Evolutionary conservation across 2,113 vertebrate species (phyloP).

Genomic region (Emydocephalus ijimae): DNA sequence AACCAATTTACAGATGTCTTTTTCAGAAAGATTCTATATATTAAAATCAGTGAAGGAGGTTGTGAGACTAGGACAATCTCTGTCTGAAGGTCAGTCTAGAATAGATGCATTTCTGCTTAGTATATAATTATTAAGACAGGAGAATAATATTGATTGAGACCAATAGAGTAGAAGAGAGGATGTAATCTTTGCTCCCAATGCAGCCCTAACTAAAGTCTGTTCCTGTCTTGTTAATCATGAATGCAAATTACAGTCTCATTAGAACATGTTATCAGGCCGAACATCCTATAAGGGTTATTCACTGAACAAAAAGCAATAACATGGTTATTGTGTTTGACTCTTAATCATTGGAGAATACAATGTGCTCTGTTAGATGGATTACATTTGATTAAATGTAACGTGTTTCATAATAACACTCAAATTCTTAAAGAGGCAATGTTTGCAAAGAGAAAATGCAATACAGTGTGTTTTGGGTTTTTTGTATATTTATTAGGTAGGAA

Average conservation of each 20-base stretch:
- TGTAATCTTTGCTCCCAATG: neutral
- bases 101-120: neutral
- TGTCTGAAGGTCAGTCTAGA: neutral
- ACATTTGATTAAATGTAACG: neutral
- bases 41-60: neutral
- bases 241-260: neutral
- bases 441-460: neutral
- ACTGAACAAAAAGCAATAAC: neutral
- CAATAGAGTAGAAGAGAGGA: neutral
- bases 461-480: conserved; percentile 8
- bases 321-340: neutral
- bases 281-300: neutral
- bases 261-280: neutral
- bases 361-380: neutral
- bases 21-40: neutral
- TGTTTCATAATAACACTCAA: neutral
- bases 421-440: neutral
- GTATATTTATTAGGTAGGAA: conserved; percentile 66
- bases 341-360: neutral
- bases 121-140: neutral
- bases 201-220: neutral
- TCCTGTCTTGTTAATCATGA: neutral
- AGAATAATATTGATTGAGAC: neutral
- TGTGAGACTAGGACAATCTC: neutral
- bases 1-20: neutral